A percentile compares a stretch with the other conserved stretches of the same genome.
These are phyloP conservation scores for Chaetorhynchus papuensis DNA, from an alignment of 2,113 vertebrate genomes.

Conservation along the genomic window DNA sequence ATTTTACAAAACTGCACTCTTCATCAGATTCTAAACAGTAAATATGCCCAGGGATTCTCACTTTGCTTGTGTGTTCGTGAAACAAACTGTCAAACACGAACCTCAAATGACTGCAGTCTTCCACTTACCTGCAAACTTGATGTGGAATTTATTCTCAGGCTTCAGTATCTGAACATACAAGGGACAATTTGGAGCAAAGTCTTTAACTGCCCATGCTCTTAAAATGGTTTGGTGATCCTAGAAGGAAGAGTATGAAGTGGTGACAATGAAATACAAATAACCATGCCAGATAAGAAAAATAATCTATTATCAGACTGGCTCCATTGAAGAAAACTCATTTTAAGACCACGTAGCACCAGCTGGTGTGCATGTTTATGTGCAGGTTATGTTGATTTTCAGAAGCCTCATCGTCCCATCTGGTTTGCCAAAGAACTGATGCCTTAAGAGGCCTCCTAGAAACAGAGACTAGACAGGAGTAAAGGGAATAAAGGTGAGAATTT, in stretches of 20 bases:
- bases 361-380: neutral
- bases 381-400: too few relatives aligned
- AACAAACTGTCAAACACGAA: neutral
- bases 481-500: too few relatives aligned
- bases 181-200: conserved; percentile 95
- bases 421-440: too few relatives aligned
- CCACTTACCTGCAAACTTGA: conserved; percentile 93
- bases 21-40: neutral
- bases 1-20: neutral
- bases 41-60: neutral
- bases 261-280: neutral
- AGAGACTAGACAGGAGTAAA: too few relatives aligned
- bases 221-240: conserved; percentile 98
- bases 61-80: neutral
- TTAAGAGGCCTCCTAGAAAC: too few relatives aligned
- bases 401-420: too few relatives aligned
- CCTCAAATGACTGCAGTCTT: neutral
- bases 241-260: neutral
- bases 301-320: neutral
- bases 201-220: conserved; percentile 97
- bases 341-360: neutral
- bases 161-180: conserved; percentile 96
- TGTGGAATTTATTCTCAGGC: conserved; percentile 97
- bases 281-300: neutral
- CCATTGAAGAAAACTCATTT: neutral